phyloP scores from a whole-genome alignment of 2,797 vertebrate species.

The Chiroxiphia lanceolata region DNA sequence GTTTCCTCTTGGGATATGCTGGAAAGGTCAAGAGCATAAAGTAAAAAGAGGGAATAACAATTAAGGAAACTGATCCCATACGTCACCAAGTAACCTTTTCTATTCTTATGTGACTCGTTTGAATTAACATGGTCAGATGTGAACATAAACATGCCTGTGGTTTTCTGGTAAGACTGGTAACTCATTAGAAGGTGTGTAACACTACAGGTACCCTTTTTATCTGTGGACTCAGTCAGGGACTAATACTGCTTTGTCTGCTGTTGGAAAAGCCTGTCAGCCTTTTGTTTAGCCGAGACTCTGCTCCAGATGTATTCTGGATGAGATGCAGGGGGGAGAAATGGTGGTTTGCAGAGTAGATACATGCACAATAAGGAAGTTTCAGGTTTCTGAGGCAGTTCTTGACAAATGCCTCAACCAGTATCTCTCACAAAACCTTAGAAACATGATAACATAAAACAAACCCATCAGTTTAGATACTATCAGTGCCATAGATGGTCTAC shows the following conservation, averaged over 20 bases:
- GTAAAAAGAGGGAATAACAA: constrained; percentile 12
- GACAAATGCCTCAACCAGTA: background rate
- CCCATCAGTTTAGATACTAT: background rate
- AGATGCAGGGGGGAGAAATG: background rate
- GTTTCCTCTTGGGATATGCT: background rate
- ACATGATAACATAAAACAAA: background rate
- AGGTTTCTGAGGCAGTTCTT: background rate
- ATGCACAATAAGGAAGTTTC: background rate
- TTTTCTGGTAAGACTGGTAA: background rate
- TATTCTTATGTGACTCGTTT: constrained; percentile 8
- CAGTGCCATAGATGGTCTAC: background rate
- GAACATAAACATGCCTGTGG: background rate
- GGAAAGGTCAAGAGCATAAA: constrained; percentile 34
- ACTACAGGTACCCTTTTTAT: background rate
- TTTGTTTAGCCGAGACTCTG: background rate
- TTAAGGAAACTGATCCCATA: background rate
- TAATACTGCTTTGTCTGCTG: background rate
- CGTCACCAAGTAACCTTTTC: constrained; percentile 20
- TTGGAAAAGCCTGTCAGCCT: background rate
- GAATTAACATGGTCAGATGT: background rate
- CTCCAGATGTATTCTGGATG: background rate
- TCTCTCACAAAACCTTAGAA: background rate
- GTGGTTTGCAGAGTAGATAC: background rate
- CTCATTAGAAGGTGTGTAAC: background rate
- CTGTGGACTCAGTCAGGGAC: background rate